Evolutionary conservation across 2,888 invertebrate species (phyloP).

Genomic region (Epirrhoe alternata): DNA sequence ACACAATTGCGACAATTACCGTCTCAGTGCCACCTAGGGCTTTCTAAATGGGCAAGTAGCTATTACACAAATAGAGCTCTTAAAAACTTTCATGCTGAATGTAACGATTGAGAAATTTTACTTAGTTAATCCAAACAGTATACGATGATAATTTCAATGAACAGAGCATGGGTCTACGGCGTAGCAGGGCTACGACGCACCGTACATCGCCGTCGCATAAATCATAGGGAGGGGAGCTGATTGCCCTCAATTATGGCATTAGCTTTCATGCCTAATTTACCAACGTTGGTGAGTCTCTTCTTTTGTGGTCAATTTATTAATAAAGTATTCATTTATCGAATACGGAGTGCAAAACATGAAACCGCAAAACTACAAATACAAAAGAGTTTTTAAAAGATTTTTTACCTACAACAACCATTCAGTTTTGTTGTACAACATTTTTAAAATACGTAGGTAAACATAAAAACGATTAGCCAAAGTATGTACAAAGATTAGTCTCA

Average conservation of each 20-base stretch:
- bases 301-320: constrained; percentile 37
- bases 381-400: background rate
- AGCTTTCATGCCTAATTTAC: constrained; percentile 81
- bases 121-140: background rate
- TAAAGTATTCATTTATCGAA: constrained; percentile 25
- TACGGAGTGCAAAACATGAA: background rate
- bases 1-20: constrained; percentile 69
- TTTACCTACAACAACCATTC: no score
- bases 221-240: constrained; percentile 79
- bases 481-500: constrained; percentile 43
- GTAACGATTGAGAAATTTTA: background rate
- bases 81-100: background rate
- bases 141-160: background rate
- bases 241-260: constrained; percentile 83
- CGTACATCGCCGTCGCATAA: constrained; percentile 56
- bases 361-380: background rate
- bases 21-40: constrained; percentile 32
- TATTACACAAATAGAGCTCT: background rate
- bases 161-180: constrained; percentile 13
- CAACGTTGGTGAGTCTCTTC: constrained; percentile 53
- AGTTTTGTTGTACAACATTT: background rate
- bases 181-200: constrained; percentile 21
- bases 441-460: constrained; percentile 8
- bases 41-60: constrained; percentile 16
- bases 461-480: constrained; percentile 39